Percentiles rank a stretch among this genome's conserved stretches.
phyloP scores from a whole-genome alignment of 2,888 invertebrate genomes.

The Philereme transversata region DNA sequence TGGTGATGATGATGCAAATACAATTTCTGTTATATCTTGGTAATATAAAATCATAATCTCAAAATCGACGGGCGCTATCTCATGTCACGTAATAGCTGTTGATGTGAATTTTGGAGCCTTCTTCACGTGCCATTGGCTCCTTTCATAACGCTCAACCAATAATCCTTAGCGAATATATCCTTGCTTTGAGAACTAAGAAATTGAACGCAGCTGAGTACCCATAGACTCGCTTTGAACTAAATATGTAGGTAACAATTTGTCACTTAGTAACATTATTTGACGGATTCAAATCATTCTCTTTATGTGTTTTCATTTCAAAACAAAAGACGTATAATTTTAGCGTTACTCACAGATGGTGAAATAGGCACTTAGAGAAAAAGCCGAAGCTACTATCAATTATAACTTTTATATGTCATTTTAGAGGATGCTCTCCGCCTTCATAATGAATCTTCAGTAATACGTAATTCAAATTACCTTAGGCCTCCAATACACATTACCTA shows the following conservation, averaged over 20 bases:
- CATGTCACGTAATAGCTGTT: conserved; percentile 16
- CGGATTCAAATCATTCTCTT: no score
- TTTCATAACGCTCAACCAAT: conserved; percentile 19
- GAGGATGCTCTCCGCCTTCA: no score
- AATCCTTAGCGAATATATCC: conserved; percentile 9
- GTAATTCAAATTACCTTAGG: conserved; percentile 34
- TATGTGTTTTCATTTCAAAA: no score
- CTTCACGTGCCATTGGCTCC: conserved; percentile 18
- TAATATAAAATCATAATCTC: conserved; percentile 10
- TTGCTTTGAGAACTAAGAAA: conserved; percentile 2
- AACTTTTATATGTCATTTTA: background rate
- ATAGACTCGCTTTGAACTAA: no score
- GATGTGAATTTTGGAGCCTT: conserved; percentile 18
- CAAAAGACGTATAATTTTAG: no score
- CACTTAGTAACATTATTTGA: no score
- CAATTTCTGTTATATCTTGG: background rate
- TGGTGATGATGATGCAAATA: conserved; percentile 4
- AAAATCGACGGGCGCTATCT: conserved; percentile 12
- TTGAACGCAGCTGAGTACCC: no score
- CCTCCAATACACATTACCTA: conserved; percentile 54
- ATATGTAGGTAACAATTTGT: no score
- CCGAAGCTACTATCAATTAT: background rate
- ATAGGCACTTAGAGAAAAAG: no score
- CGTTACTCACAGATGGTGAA: no score
- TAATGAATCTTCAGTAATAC: conserved; percentile 11